Evolutionary conservation across 2,888 invertebrate genomes (phyloP), one percentile per base, ranked within the genome.

Genomic region (Lasioglossum marginatum): DNA sequence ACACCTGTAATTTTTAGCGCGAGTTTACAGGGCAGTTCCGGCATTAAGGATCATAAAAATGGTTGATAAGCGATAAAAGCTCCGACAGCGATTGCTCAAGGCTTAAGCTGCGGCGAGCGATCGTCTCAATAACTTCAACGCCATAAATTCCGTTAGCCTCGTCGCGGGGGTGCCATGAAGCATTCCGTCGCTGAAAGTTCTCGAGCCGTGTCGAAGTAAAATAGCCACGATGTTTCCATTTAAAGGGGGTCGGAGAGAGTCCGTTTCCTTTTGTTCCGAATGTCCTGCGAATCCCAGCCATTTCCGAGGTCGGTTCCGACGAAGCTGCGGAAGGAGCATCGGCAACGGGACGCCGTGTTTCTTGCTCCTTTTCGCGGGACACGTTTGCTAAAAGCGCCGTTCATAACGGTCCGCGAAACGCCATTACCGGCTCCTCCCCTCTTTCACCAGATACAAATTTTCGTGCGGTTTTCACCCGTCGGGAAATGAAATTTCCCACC

Each of bases 401-500:
- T 77, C 72, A 43, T 81, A 81, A 79, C 31, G 37, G 60, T 52
- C 45, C n/a, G 52, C 71, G 70, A 88, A 81, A 77, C 74, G 71
- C 79, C 71, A 82, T 74, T 74, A 79, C 71, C 66, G 60, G 2
- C 27, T 6, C 31, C 27, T 0, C 31, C 2, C 2, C 16, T 37
- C 74, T 71, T 8, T 45, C 74, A 63, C 48, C 45, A 27, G 45
- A 57, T 78, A 79, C 76, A 81, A 88, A 87, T 86, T 88, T 66
- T 79, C 77, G 48, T 37, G 68, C 68, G 78, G 76, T 73, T 70
- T 70, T 34, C 37, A 34, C 68, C 66, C 43, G 78, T 70, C 48
- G 48, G 57, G 57, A 83, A 82, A 85, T 87, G 81, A 80, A 88
- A 89, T 87, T 87, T 87, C 60, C 71, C 23, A 10, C 71, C 66